Conservation (phyloP, 2,888 invertebrate species). For the Cheilosia urbana region DNA sequence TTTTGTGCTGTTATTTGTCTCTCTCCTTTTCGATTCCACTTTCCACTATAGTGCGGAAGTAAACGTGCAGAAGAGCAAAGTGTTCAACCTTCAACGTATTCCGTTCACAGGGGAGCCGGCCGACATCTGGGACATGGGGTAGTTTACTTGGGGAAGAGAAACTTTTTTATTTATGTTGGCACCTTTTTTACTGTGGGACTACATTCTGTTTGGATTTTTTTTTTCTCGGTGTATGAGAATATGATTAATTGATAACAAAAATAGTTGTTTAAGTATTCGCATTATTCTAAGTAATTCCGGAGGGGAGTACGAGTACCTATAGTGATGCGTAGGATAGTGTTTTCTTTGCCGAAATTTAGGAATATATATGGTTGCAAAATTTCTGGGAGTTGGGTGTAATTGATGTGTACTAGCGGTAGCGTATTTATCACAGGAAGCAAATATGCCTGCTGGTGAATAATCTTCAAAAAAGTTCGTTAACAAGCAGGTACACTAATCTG, state of each 20-base stretch:
- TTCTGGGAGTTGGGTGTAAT: no score
- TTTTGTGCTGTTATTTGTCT: neutral
- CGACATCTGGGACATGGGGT: neutral
- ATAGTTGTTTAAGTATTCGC: conserved; percentile 43
- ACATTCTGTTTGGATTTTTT: conserved; percentile 18
- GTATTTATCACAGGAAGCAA: no score
- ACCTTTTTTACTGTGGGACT: conserved; percentile 25
- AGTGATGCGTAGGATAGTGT: neutral
- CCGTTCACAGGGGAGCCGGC: neutral
- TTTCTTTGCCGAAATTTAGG: neutral
- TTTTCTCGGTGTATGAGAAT: conserved; percentile 12
- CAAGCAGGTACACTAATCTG: no score
- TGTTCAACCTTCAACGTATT: conserved; percentile 10
- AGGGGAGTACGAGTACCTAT: neutral
- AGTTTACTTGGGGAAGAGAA: conserved; percentile 14
- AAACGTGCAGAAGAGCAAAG: conserved; percentile 11
- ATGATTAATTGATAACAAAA: conserved; percentile 60
- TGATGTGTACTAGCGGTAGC: no score
- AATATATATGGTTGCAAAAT: no score
- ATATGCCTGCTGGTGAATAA: no score
- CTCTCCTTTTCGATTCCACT: no score
- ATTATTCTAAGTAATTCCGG: neutral
- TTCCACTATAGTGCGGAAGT: neutral
- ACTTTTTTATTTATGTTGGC: conserved; percentile 14
- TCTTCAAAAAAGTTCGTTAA: no score